These are phyloP conservation scores for Torymus texanus DNA, from an alignment of 2,888 invertebrate species.

Conservation along the genomic window DNA sequence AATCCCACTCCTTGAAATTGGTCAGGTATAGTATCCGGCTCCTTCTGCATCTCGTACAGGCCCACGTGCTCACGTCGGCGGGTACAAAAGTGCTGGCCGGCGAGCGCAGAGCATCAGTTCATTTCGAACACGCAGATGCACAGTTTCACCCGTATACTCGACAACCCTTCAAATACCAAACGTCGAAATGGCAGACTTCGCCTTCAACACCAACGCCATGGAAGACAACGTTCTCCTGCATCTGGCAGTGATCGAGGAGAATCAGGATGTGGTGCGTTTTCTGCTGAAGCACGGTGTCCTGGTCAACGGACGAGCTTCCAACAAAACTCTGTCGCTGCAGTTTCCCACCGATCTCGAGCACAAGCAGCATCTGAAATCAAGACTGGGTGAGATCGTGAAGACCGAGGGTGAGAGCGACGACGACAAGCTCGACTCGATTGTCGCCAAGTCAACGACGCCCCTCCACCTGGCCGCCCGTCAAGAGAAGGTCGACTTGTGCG, in stretches of 20 bases:
- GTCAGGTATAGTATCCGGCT: too few relatives aligned
- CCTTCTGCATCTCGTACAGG: too few relatives aligned
- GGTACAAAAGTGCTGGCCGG: too few relatives aligned
- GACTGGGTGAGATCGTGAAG: neutral
- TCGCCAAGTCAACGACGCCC: slow-evolving; percentile 9
- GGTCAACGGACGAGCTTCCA: slow-evolving; percentile 17
- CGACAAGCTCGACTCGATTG: neutral
- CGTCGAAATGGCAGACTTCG: slow-evolving; percentile 23
- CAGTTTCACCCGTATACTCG: too few relatives aligned
- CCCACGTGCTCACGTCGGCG: too few relatives aligned
- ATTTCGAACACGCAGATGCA: too few relatives aligned
- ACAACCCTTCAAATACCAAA: neutral
- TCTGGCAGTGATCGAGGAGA: slow-evolving; percentile 41
- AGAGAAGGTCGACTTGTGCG: neutral
- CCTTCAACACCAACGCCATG: neutral
- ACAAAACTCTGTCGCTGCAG: slow-evolving; percentile 22
- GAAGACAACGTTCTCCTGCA: slow-evolving; percentile 33
- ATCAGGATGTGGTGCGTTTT: slow-evolving; percentile 33
- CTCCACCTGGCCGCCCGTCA: slow-evolving; percentile 37
- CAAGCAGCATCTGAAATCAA: neutral
- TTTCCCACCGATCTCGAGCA: slow-evolving; percentile 44
- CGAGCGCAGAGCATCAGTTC: too few relatives aligned
- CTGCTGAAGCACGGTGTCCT: slow-evolving; percentile 41
- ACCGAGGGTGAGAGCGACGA: neutral
- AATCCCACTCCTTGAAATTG: too few relatives aligned